These are phyloP conservation scores for Ostrea denselamellosa DNA, from an alignment of 1,140 invertebrate genomes.

Conservation along the genomic window DNA sequence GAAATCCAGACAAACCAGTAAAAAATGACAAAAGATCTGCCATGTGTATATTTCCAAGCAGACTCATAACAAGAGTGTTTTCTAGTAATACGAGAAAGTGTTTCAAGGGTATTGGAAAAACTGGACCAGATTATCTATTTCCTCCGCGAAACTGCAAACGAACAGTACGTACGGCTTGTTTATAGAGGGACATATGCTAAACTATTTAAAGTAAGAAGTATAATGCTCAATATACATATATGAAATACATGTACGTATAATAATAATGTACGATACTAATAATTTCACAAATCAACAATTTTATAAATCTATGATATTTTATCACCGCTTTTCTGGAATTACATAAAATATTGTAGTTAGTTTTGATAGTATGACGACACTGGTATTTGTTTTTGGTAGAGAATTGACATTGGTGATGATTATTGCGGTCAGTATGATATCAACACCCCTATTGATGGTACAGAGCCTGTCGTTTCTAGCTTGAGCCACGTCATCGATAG, in stretches of 20 bases:
- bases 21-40: constrained; percentile 86
- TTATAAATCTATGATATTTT: neutral
- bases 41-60: constrained; percentile 96
- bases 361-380: too few species aligned
- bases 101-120: constrained; percentile 84
- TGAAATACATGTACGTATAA: too few species aligned
- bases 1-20: constrained; percentile 84
- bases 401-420: constrained; percentile 90
- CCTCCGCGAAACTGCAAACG: constrained; percentile 57
- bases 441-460: constrained; percentile 96
- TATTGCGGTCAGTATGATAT: constrained; percentile 95
- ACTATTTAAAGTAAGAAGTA: too few species aligned
- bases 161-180: constrained; percentile 48
- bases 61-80: constrained; percentile 94
- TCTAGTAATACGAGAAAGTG: constrained; percentile 98
- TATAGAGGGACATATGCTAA: too few species aligned
- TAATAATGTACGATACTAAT: too few species aligned
- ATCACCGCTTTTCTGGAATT: neutral
- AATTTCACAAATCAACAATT: too few species aligned
- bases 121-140: constrained; percentile 73
- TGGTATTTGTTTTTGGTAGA: neutral
- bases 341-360: neutral
- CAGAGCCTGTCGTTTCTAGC: constrained; percentile 88
- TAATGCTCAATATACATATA: too few species aligned
- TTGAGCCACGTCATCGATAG: constrained; percentile 84